Evolutionary conservation across 2,113 vertebrate genomes (phyloP).

Genomic region (Sapajus apella): DNA sequence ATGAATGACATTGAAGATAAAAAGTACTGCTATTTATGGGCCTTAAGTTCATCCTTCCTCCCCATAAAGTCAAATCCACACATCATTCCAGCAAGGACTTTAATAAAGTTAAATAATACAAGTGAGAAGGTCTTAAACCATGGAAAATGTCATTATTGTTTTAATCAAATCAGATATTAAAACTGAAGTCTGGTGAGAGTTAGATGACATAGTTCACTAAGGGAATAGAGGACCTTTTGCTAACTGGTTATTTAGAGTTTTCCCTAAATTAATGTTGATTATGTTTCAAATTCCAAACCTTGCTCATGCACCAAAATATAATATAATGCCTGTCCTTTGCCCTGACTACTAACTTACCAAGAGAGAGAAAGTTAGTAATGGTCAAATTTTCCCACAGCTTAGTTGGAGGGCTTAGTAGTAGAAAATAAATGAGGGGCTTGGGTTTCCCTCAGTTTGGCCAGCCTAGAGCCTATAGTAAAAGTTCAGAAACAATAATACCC

Average conservation of each 20-base stretch:
- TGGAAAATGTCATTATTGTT: conserved; percentile 59
- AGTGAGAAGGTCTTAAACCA: conserved; percentile 58
- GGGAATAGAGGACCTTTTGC: background rate
- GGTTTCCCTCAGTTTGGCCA: background rate
- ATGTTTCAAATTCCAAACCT: conserved; percentile 7
- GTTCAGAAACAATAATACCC: background rate
- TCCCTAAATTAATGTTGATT: conserved; percentile 1
- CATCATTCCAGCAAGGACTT: conserved; percentile 34
- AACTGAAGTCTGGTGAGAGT: conserved; percentile 24
- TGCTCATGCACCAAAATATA: background rate
- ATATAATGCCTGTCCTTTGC: background rate
- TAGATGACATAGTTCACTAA: conserved; percentile 37
- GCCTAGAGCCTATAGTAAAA: background rate
- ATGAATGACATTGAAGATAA: conserved; percentile 68
- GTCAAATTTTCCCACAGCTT: background rate
- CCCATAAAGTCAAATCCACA: conserved; percentile 67
- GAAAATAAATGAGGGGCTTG: conserved; percentile 25
- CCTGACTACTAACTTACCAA: background rate
- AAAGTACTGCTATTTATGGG: conserved; percentile 68
- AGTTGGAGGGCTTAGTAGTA: background rate
- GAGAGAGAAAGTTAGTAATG: conserved; percentile 20
- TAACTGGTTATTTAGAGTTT: conserved; percentile 14
- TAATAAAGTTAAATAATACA: conserved; percentile 49
- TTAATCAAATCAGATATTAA: conserved; percentile 47
- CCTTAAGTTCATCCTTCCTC: conserved; percentile 25